Evolutionary conservation across 2,888 invertebrate genomes (phyloP), one percentile per base, ranked within the genome.

Genomic region (Cepaea hortensis): DNA sequence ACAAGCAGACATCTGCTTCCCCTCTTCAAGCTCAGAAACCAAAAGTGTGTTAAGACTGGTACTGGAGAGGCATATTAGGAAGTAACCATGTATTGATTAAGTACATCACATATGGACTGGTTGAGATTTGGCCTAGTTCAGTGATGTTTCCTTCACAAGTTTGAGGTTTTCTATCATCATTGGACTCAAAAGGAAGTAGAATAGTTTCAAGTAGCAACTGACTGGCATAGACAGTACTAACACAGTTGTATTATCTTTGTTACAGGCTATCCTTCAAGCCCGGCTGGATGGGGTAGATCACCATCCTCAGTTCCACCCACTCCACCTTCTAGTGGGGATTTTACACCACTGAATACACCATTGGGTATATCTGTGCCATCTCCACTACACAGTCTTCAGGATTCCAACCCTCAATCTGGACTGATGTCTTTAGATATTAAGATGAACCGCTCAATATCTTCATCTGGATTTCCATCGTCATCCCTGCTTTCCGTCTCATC

Each of bases 351-450:
- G 35, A 86, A 82, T 35, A 79, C 75, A 35, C 70, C 79, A 55
- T 3, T 79, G 55, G 20, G 35, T 81, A 81, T 73, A 72, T 84
- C 87, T 15, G 86, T 87, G 35, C 87, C 87, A 70, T 90, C 88
- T 20, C 90, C 91, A 1, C 85, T 90, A n/a, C 89, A 90, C 55
- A 90, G 90, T 13, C 82, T 90, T 35, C 90, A 90, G 88, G 90
- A 91, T 75, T 87, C 89, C 1, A 81, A 79, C 13, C n/a, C 77
- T 23, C 79, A 84, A 50, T 35, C 84, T 48, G 84, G 84, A 13
- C n/a, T 87, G 50, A 35, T 70, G n/a, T 80, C 68, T 3, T 62
- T 87, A 48, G 87, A 87, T 75, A 84, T 87, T 65, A 87, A 87
- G 65, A 77, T 76, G 13, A 82, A 35, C 9, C 65, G 35, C 35